Base-by-base conservation (phyloP, 92 coral and sea anemone genomes). In the Phymanthus crucifer region DNA sequence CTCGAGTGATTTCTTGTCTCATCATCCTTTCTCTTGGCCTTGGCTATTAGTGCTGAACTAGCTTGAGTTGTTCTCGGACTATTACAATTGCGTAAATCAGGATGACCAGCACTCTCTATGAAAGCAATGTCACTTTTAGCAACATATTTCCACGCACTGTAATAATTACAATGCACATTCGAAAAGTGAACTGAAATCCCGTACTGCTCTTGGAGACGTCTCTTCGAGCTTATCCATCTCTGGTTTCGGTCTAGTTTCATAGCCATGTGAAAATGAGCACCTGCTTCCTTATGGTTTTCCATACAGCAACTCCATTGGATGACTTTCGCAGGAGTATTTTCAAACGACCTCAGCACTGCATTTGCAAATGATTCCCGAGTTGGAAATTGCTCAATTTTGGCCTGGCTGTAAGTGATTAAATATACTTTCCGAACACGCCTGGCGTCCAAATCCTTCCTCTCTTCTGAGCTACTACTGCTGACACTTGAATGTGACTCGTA, bases 121-220 rank as follows among this genome's bases (percentile, higher is more conserved):
- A 69, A 26, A 58, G 47, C 29, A 43, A 24, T 50, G 73, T 83
- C 87, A 40, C 50, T 69, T 70, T 83, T 83, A 64, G 70, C 66
- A 6, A 83, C 83, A 50, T 83, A 78, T 76, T 78, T 82, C 80
- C 87, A 82, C 6, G 90, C 87, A 32, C 64, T 82, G 76, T 82
- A 82, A 48, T 82, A 87, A 70, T 87, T 82, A 19, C 66, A 38
- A 65, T 82, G 90, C 32, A 82, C 43, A 75, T 47, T 56, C 16
- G 84, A 82, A 73, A 87, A 87, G 40, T 82, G 80, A 9, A 56
- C 90, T 69, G 79, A 78, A 71, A 78, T 78, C 35, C 83, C 79
- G 76, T 84, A 46, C 13, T 32, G 36, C 29, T 78, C 79, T 16
- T 43, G 27, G 8, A 84, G 84, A 32, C 29, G 58, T 57, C 1